Conservation (phyloP, 2,113 vertebrate species). For the Delphinapterus leucas region DNA sequence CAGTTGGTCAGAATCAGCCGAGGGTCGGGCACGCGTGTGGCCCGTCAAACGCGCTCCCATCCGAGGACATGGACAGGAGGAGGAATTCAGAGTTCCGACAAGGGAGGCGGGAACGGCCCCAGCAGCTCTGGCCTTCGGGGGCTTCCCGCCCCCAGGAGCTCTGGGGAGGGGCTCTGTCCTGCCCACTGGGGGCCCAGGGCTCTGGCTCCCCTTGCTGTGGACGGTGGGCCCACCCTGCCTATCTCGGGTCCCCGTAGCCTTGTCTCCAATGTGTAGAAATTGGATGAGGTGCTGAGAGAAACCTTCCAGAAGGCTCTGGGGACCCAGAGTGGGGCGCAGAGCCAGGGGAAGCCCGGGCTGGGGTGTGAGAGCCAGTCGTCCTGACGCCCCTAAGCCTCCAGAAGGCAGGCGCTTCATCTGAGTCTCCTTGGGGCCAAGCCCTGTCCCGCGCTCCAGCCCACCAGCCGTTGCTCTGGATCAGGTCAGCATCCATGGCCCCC, state of each 20-base stretch:
- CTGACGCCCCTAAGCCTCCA: not conserved
- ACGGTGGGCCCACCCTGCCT: not conserved
- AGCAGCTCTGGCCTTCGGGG: not conserved
- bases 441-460: not conserved
- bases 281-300: accelerated
- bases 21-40: not conserved
- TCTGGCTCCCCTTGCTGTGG: not conserved
- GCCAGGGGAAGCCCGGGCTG: not conserved
- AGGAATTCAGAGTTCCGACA: not conserved
- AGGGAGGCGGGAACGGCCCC: not conserved
- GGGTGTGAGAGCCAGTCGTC: accelerated
- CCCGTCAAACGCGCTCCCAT: not conserved
- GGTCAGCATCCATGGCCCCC: not conserved
- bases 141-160: accelerated
- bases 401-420: not conserved
- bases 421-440: not conserved
- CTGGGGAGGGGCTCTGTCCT: accelerated
- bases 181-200: not conserved
- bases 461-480: accelerated
- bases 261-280: no score
- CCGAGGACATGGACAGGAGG: accelerated
- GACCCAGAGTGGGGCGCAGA: not conserved
- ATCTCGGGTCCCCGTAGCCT: not conserved
- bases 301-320: not conserved
- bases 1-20: not conserved